phyloP scores from a whole-genome alignment of 2,113 vertebrate species.

The Hippocampus zosterae region DNA sequence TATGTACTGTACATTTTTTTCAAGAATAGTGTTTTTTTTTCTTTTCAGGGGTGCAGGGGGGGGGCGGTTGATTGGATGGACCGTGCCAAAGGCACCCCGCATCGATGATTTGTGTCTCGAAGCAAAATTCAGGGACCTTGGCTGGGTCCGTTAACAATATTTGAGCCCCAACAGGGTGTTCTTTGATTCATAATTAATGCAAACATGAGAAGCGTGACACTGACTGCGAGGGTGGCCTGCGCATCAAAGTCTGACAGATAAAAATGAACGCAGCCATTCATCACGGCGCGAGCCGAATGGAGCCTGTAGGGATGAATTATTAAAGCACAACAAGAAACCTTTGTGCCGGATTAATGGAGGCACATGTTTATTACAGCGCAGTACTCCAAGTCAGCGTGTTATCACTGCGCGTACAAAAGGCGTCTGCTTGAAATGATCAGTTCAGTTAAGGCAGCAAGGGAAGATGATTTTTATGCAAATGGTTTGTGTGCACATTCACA shows the following conservation, averaged over 20 bases:
- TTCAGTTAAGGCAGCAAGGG: constrained; percentile 30
- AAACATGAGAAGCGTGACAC: constrained; percentile 61
- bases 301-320: constrained; percentile 59
- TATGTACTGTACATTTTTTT: too few species aligned
- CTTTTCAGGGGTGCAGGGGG: too few species aligned
- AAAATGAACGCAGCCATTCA: constrained; percentile 64
- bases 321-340: constrained; percentile 58
- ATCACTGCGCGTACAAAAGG: constrained; percentile 22
- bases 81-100: neutral
- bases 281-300: constrained; percentile 53
- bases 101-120: constrained; percentile 49
- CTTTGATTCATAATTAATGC: constrained; percentile 69
- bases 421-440: constrained; percentile 20
- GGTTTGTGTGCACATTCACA: constrained; percentile 20
- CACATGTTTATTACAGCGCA: constrained; percentile 38
- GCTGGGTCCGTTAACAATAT: constrained; percentile 55
- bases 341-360: constrained; percentile 59
- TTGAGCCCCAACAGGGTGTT: constrained; percentile 39
- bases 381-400: constrained; percentile 29
- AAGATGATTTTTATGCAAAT: constrained; percentile 17
- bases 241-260: constrained; percentile 50
- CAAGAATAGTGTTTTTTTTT: too few species aligned
- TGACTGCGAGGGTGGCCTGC: constrained; percentile 43
- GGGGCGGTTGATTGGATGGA: neutral
- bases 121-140: constrained; percentile 39